Evolutionary conservation across 1,140 invertebrate species (phyloP).

Genomic region (Drosophila pseudoananassae): DNA sequence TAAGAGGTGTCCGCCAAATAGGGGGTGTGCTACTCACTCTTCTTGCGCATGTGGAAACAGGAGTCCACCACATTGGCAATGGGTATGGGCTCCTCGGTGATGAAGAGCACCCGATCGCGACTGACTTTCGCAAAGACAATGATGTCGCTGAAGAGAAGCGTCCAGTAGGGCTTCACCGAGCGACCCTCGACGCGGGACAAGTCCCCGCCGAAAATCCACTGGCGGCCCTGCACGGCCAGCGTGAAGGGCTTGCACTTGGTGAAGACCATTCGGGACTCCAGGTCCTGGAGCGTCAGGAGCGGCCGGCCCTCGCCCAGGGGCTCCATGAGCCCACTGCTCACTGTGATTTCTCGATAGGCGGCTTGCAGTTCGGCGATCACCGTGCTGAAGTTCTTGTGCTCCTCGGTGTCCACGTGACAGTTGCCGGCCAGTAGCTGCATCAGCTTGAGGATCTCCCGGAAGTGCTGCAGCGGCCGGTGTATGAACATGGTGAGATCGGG

Average conservation of each 20-base stretch:
- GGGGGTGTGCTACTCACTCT: constrained; percentile 85
- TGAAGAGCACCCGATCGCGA: constrained; percentile 92
- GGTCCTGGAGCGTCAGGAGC: constrained; percentile 90
- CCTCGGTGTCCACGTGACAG: constrained; percentile 82
- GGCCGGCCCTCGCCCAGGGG: constrained; percentile 91
- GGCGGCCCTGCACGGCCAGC: constrained; percentile 90
- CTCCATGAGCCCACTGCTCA: constrained; percentile 92
- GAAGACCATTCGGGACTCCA: constrained; percentile 93
- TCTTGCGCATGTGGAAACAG: constrained; percentile 93
- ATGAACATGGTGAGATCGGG: constrained; percentile 93
- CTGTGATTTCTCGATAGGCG: constrained; percentile 91
- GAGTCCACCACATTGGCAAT: constrained; percentile 91
- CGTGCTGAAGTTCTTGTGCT: constrained; percentile 82
- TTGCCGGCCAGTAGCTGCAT: constrained; percentile 84
- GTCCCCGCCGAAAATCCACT: constrained; percentile 95
- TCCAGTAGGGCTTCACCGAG: constrained; percentile 92
- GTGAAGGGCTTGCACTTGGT: constrained; percentile 94
- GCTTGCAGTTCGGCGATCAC: constrained; percentile 84
- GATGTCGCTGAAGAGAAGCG: constrained; percentile 92
- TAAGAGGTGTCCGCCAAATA: not conserved
- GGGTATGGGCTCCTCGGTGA: constrained; percentile 93
- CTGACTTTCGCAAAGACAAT: constrained; percentile 93
- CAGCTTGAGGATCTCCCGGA: constrained; percentile 87
- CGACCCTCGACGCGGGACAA: constrained; percentile 91
- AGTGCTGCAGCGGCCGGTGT: constrained; percentile 91